Percentiles rank a stretch among this genome's conserved stretches.
These are phyloP conservation scores for Ephydatia muelleri DNA, from an alignment of 37 sponge, comb jelly and placozoan species.

Conservation along the genomic window DNA sequence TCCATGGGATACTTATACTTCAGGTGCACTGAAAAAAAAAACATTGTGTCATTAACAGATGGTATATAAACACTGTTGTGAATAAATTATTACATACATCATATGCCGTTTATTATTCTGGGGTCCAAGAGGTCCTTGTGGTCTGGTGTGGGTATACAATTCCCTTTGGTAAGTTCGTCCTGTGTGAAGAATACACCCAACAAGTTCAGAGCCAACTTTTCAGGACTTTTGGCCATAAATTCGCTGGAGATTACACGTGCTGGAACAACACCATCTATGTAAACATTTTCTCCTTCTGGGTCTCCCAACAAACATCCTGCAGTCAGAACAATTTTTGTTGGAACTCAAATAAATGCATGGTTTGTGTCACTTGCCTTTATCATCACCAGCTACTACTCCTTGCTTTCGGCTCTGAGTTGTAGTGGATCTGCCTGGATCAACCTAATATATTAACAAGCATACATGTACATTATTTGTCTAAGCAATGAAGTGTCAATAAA, in stretches of 20 bases:
- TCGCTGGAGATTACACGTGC: neutral
- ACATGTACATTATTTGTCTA: no score
- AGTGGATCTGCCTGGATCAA: neutral
- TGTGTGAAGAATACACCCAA: neutral
- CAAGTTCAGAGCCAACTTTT: neutral
- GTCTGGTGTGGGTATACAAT: neutral
- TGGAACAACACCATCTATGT: neutral
- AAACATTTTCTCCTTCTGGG: constrained; percentile 1
- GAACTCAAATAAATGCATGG: neutral
- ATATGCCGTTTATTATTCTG: neutral
- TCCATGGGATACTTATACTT: neutral
- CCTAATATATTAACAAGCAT: neutral
- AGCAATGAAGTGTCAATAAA: no score
- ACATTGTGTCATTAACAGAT: neutral
- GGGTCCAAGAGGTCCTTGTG: neutral
- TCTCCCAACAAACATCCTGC: neutral
- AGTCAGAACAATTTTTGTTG: neutral
- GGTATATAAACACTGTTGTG: neutral
- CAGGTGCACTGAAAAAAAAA: neutral
- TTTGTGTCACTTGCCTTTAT: neutral
- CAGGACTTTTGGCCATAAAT: neutral
- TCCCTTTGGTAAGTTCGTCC: neutral
- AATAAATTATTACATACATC: neutral
- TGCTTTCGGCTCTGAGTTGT: neutral
- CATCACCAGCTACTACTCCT: neutral